Base-by-base conservation (phyloP, 2,113 vertebrate species). In the Heterocephalus glaber region DNA sequence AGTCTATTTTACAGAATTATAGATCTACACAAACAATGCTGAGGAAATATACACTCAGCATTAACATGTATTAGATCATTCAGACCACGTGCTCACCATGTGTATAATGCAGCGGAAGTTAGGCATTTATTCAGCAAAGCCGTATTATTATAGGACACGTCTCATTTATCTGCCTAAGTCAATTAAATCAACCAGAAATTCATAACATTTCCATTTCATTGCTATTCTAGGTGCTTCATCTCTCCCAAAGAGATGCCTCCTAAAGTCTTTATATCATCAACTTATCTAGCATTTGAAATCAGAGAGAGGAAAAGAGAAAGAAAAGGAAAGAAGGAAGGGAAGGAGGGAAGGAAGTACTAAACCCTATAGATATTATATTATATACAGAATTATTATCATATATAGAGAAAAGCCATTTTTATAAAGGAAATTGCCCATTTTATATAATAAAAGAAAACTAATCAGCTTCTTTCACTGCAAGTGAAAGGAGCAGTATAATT, bases 381-480 rank as follows among this genome's bases (percentile, higher is more conserved):
- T 14, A 5, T 20, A 65, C 89, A 3, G 20, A 63, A 76, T 86
- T 91, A 74, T 47, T 76, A 84, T 33, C 44, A 76, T 28, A 76
- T 49, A 82, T 44, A n/a, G 47, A 92, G 10, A 74, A n/a, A 90
- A 81, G 16, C 7, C 35, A 65, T 85, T 68, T 6, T 68, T 79
- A 49, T 77, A 89, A 58, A 81, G 22, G 38, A 92, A 94, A 86
- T 20, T 22, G 12, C n/a, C 60, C 12, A n/a, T 77, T 93, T 94
- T 88, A 68, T 79, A 90, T 68, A 91, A 70, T 63, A 82, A 77
- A 60, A 44, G 26, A 61, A 87, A 94, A 76, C 33, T 63, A 47
- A 60, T 44, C 63, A 66, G 33, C 14, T 89, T 72, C 61, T 74
- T 95, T 87, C 54, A 72, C 68, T 70, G 17, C 22, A 80, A 35